Base-by-base conservation (phyloP, 2,888 invertebrate species). In the Nomada hirtipes region DNA sequence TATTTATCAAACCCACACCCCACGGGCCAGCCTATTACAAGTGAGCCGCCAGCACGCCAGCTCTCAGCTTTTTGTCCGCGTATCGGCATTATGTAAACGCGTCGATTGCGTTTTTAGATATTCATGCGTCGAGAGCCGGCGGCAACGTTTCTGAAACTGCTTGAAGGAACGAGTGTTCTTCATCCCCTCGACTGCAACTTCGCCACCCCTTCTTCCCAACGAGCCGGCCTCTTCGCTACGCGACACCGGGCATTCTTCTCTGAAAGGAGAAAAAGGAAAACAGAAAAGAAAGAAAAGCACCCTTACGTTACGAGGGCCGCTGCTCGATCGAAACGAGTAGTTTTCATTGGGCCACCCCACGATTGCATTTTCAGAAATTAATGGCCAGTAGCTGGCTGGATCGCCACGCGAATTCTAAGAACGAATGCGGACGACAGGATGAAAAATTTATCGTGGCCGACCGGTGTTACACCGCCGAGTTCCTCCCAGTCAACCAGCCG, bases 21-120 rank as follows among this genome's bases (percentile, higher is more conserved):
- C 13, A 52, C 20, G 15, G 11, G 3, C 13, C 2, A 18, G 18
- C 23, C 57, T 44, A 44, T 59, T 59, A 44, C 59, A 26, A 9
- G 36, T 7, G 29, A 11, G 42, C 15, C 7, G 20, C 20, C 7
- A 26, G 11, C 23, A 7, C 20, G 20, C 42, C 42, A 20, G 2
- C 26, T 18, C 7, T 29, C 71, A 18, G 53, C 61, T 72, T 82
- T 79, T 83, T 55, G 74, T 83, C 55, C 61, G 36, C 26, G 63
- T 36, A 36, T 15, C 18, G 61, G 20, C 53, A 59, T 84, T 79
- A 74, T 50, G 70, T 55, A 57, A 59, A 47, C 65, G 52, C 55
- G 60, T 53, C 88, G 89, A 91, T 91, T 89, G 89, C 87, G 84
- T 89, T 90, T 90, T 92, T 86, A 91, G 85, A 88, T 91, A 92